Percentiles rank a stretch among this genome's conserved stretches.
phyloP scores from a whole-genome alignment of 2,113 vertebrate genomes.

The Ginglymostoma cirratum region DNA sequence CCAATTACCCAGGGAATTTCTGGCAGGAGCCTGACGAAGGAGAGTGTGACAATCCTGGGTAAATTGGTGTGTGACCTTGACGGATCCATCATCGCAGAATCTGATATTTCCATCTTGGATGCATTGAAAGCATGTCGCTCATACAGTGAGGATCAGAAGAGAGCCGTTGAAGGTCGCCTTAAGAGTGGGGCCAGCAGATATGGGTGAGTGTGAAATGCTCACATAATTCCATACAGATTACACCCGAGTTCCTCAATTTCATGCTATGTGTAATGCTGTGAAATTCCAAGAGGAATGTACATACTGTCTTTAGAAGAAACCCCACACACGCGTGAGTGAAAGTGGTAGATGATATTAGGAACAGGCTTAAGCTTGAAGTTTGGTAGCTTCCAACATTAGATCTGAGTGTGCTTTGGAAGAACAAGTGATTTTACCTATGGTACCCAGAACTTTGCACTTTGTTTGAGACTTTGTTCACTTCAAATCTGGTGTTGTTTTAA shows the following conservation, averaged over 20 bases:
- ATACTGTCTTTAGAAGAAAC: neutral
- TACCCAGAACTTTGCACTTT: neutral
- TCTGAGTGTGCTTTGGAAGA: neutral
- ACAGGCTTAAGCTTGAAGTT: neutral
- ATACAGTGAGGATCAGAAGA: conserved; percentile 39
- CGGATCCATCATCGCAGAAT: conserved; percentile 32
- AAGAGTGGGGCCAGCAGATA: conserved; percentile 37
- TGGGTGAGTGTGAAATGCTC: conserved; percentile 43
- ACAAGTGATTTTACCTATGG: neutral
- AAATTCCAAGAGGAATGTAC: neutral
- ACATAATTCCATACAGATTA: neutral
- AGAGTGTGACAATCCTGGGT: conserved; percentile 45
- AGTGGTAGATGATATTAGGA: conserved; percentile 39
- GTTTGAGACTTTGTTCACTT: no score
- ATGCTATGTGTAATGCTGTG: neutral
- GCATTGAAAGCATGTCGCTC: conserved; percentile 48
- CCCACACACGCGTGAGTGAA: neutral
- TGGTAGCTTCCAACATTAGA: neutral
- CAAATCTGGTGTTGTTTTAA: neutral
- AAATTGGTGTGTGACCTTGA: conserved; percentile 52
- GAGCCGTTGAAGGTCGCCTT: conserved; percentile 45
- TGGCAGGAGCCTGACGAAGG: neutral
- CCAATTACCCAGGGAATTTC: neutral
- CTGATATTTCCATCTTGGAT: conserved; percentile 40
- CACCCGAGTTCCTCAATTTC: neutral